phyloP scores from a whole-genome alignment of 2,797 vertebrate species.

The Cephalopachus bancanus region DNA sequence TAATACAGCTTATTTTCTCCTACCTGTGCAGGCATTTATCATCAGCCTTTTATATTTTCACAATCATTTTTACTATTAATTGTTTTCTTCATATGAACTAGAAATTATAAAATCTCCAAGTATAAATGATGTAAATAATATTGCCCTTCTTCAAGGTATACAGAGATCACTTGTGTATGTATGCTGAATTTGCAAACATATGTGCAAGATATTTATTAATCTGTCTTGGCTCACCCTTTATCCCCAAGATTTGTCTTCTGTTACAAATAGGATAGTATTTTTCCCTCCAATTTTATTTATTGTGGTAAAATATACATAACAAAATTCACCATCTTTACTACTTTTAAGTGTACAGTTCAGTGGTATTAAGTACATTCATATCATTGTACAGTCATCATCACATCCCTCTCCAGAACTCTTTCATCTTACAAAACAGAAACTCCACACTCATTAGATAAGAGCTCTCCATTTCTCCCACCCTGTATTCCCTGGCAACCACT shows the following conservation, averaged over 20 bases:
- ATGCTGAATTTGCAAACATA: background rate
- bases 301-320: background rate
- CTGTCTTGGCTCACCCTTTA: background rate
- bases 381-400: background rate
- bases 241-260: constrained; percentile 8
- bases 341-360: background rate
- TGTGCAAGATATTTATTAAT: background rate
- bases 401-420: background rate
- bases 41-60: constrained; percentile 45
- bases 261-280: background rate
- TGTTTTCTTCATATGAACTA: background rate
- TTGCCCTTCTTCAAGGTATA: background rate
- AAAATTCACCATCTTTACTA: constrained; percentile 12
- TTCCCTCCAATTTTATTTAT: background rate
- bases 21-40: constrained; percentile 2
- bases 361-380: background rate
- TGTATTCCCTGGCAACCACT: background rate
- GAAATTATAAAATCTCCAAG: constrained; percentile 16
- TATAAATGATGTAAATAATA: constrained; percentile 20
- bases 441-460: background rate
- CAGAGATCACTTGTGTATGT: background rate
- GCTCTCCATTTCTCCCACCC: background rate
- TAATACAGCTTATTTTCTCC: background rate
- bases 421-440: constrained; percentile 1
- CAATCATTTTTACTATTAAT: constrained; percentile 50